Conservation (phyloP, 2,888 invertebrate species). For the Tachina lurida region DNA sequence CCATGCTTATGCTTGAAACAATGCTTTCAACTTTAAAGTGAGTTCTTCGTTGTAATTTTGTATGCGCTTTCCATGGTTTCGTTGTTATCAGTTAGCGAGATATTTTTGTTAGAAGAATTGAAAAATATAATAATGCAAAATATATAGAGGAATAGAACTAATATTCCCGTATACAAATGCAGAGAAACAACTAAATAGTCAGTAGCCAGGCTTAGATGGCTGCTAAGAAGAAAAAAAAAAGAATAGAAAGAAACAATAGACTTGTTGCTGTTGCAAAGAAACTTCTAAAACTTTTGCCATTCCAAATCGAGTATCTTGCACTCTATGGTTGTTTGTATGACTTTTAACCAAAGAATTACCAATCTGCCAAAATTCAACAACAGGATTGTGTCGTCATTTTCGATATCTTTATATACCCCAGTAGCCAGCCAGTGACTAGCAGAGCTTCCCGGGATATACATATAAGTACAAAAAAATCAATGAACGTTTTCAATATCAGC, state of each 20-base stretch:
- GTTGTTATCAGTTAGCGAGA: slow-evolving; percentile 66
- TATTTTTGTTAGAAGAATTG: slow-evolving; percentile 60
- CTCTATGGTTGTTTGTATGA: slow-evolving; percentile 31
- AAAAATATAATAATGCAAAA: slow-evolving; percentile 7
- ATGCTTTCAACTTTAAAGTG: slow-evolving; percentile 24
- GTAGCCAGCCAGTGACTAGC: slow-evolving; percentile 33
- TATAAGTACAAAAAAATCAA: not conserved
- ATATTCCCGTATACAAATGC: slow-evolving; percentile 7
- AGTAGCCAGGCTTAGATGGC: slow-evolving; percentile 46
- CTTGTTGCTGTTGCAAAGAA: slow-evolving; percentile 57
- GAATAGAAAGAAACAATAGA: slow-evolving; percentile 60
- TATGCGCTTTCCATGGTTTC: slow-evolving; percentile 42
- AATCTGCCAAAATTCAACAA: slow-evolving; percentile 81
- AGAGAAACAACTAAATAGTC: slow-evolving; percentile 1
- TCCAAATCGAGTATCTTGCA: slow-evolving; percentile 43
- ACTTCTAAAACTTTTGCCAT: slow-evolving; percentile 30
- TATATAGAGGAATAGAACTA: slow-evolving; percentile 33
- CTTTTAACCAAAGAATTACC: slow-evolving; percentile 68
- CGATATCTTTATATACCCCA: slow-evolving; percentile 81
- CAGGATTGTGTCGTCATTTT: slow-evolving; percentile 82
- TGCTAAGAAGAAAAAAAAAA: slow-evolving; percentile 5
- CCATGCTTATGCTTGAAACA: slow-evolving; percentile 11
- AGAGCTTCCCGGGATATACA: slow-evolving; percentile 11
- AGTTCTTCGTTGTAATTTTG: slow-evolving; percentile 19
- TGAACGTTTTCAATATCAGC: slow-evolving; percentile 43